Percentiles rank a stretch among this genome's conserved stretches.
phyloP scores from a whole-genome alignment of 2,888 invertebrate genomes.

The Bruchidius siliquastri region DNA sequence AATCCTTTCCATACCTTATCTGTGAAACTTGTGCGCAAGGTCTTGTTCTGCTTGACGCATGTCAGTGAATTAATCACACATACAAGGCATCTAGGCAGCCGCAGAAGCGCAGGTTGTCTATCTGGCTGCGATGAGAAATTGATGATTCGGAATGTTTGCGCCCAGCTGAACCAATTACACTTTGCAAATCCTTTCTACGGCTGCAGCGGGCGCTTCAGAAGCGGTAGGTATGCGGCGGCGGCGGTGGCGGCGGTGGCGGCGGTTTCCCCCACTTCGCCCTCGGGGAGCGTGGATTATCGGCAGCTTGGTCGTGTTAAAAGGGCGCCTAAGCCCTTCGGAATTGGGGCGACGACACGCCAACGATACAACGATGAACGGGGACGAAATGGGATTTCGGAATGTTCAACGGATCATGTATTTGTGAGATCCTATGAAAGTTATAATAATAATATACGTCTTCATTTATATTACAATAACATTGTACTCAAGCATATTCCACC shows the following conservation, averaged over 20 bases:
- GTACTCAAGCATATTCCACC: too few relatives aligned
- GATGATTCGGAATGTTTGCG: conserved; percentile 56
- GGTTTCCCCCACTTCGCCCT: background rate
- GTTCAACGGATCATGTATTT: too few relatives aligned
- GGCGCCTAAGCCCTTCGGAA: background rate
- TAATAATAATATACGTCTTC: too few relatives aligned
- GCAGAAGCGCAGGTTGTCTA: background rate
- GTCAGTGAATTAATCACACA: background rate
- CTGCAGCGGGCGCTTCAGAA: too few relatives aligned
- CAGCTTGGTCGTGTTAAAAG: background rate
- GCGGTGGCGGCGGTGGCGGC: background rate
- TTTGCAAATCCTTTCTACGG: conserved; percentile 43
- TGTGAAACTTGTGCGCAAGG: too few relatives aligned
- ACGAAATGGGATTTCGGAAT: too few relatives aligned
- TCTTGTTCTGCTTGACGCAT: too few relatives aligned
- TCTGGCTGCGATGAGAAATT: conserved; percentile 52
- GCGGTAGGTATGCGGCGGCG: background rate
- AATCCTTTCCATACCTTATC: too few relatives aligned
- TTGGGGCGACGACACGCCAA: background rate
- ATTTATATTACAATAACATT: too few relatives aligned
- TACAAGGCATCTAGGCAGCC: background rate
- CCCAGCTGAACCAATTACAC: conserved; percentile 61
- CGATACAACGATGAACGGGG: background rate
- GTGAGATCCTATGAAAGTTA: too few relatives aligned
- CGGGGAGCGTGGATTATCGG: background rate